These are phyloP conservation scores for Pyrocoelia pectoralis DNA, from an alignment of 2,888 invertebrate species.

Conservation along the genomic window DNA sequence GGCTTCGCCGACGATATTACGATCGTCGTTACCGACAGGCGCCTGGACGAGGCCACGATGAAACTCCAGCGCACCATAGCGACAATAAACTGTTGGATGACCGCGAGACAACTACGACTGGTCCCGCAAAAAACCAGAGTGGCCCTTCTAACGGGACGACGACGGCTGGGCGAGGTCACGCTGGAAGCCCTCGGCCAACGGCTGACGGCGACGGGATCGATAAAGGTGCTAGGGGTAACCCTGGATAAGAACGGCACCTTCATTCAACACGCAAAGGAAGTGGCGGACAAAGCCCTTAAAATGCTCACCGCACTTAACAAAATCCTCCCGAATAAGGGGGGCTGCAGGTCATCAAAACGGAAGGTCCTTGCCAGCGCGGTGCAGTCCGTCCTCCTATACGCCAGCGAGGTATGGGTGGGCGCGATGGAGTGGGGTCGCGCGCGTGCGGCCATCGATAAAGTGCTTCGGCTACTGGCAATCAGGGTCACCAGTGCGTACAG, in stretches of 20 bases:
- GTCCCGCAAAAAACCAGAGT: no score
- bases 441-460: no score
- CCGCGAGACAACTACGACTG: no score
- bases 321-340: no score
- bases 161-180: background rate
- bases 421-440: no score
- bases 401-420: no score
- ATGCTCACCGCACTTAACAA: no score
- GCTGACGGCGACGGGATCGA: background rate
- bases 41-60: background rate
- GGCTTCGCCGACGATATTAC: background rate
- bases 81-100: background rate
- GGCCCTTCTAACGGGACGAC: background rate
- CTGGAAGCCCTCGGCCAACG: background rate
- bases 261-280: background rate
- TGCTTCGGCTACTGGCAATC: background rate
- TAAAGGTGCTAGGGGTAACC: background rate
- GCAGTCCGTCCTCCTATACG: no score
- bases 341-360: no score
- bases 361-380: no score
- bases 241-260: background rate
- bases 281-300: background rate
- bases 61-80: background rate
- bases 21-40: background rate
- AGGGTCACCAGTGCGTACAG: background rate